Percentiles rank a stretch among this genome's conserved stretches.
Evolutionary conservation across 2,113 vertebrate genomes (phyloP).

Genomic region (Tachysurus fulvidraco): DNA sequence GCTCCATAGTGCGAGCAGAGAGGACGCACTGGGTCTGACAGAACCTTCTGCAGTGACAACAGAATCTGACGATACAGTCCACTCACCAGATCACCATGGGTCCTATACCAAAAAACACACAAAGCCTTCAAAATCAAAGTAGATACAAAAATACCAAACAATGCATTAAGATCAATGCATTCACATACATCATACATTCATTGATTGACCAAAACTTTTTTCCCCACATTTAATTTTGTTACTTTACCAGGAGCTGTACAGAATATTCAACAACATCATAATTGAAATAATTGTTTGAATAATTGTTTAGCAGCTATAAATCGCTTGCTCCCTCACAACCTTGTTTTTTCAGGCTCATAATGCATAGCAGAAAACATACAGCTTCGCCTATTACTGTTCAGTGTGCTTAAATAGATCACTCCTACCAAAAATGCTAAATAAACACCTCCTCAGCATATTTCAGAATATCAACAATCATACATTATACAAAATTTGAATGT

Average conservation of each 20-base stretch:
- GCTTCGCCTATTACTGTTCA: background rate
- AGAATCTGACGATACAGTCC: conserved; percentile 90
- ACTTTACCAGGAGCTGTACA: background rate
- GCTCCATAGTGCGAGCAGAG: conserved; percentile 94
- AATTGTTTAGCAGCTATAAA: background rate
- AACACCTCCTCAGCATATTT: background rate
- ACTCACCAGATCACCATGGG: conserved; percentile 84
- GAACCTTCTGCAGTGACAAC: conserved; percentile 88
- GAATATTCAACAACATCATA: background rate
- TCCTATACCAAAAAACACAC: conserved; percentile 70
- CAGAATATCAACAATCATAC: background rate
- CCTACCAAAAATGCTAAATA: background rate
- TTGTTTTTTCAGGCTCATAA: background rate
- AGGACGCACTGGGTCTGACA: conserved; percentile 87
- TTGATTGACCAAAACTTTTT: background rate
- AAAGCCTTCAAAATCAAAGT: background rate
- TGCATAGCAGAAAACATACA: background rate
- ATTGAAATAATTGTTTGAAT: background rate
- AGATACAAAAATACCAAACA: background rate
- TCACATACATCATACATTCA: background rate
- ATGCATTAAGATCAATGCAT: background rate
- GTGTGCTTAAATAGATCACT: background rate
- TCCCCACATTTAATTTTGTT: background rate
- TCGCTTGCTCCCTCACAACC: background rate
- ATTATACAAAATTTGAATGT: background rate